Evolutionary conservation across 2,113 vertebrate species (phyloP).

Genomic region (Forbesichthys papilliferus): DNA sequence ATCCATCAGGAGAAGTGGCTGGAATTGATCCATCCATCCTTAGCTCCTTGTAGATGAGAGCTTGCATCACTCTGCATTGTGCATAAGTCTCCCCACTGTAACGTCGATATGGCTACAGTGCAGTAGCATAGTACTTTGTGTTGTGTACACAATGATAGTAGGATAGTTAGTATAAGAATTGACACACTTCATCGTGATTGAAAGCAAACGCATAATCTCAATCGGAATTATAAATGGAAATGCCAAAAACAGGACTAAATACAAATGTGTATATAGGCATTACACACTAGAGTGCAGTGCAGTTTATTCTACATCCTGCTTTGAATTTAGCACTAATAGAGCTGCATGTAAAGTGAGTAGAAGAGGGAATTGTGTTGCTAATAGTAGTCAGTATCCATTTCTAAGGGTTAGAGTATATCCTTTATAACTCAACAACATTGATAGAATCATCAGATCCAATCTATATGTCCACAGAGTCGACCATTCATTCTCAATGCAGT

Average conservation of each 20-base stretch:
- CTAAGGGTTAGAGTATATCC: neutral
- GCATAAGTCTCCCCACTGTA: slow-evolving; percentile 32
- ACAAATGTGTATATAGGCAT: neutral
- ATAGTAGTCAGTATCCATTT: neutral
- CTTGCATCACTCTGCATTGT: slow-evolving; percentile 40
- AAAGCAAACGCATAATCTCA: too few species aligned
- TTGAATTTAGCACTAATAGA: slow-evolving; percentile 24
- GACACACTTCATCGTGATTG: too few species aligned
- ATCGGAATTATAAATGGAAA: too few species aligned
- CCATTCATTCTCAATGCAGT: neutral
- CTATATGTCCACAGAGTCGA: neutral
- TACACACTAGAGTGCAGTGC: slow-evolving; percentile 8
- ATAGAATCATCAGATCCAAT: slow-evolving; percentile 4
- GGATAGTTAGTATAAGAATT: too few species aligned
- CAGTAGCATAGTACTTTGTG: neutral
- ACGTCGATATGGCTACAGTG: slow-evolving; percentile 12
- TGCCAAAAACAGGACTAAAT: neutral
- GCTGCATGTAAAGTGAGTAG: slow-evolving; percentile 3
- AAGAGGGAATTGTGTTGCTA: slow-evolving; percentile 18
- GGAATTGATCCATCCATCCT: slow-evolving; percentile 42
- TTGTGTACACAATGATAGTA: slow-evolving; percentile 9
- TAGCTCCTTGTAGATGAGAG: slow-evolving; percentile 19
- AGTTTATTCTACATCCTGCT: slow-evolving; percentile 11
- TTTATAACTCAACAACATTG: neutral
- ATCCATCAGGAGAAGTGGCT: slow-evolving; percentile 39